A percentile compares a stretch with the other conserved stretches of the same genome.
These are phyloP conservation scores for Cyrtorhinus lividipennis DNA, from an alignment of 1,140 invertebrate genomes.

Conservation along the genomic window DNA sequence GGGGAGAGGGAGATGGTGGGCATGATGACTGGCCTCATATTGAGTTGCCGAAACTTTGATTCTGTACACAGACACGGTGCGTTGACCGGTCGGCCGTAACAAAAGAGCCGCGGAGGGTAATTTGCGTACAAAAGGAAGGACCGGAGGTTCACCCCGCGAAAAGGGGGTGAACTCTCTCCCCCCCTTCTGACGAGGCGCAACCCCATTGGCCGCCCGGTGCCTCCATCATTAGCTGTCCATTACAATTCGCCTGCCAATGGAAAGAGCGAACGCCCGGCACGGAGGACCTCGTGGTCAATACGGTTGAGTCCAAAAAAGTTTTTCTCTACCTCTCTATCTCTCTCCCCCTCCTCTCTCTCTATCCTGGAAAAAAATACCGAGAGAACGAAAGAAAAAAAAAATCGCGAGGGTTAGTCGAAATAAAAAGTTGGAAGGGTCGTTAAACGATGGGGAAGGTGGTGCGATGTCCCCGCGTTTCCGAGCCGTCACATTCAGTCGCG, in stretches of 20 bases:
- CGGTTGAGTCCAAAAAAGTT: background rate
- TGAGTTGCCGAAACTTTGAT: background rate
- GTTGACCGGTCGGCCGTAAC: background rate
- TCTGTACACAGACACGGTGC: background rate
- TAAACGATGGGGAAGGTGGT: background rate
- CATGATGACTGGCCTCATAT: background rate
- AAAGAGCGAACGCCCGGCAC: background rate
- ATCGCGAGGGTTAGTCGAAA: no score
- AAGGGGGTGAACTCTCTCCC: background rate
- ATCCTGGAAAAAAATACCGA: background rate
- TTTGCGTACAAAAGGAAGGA: background rate
- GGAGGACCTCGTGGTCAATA: background rate
- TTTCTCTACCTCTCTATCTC: no score
- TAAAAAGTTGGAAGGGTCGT: background rate
- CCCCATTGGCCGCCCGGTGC: background rate
- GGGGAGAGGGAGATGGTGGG: background rate
- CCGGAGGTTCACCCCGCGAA: background rate
- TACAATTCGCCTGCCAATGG: constrained; percentile 6
- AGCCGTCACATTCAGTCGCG: background rate
- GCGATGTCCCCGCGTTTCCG: background rate
- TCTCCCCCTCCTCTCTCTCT: no score
- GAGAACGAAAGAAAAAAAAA: background rate
- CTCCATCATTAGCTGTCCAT: constrained; percentile 9
- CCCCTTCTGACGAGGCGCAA: background rate
- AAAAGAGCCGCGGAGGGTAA: background rate